A percentile compares a stretch with the other conserved stretches of the same genome.
Conservation (phyloP, 2,888 invertebrate genomes). For the Antitype chi region DNA sequence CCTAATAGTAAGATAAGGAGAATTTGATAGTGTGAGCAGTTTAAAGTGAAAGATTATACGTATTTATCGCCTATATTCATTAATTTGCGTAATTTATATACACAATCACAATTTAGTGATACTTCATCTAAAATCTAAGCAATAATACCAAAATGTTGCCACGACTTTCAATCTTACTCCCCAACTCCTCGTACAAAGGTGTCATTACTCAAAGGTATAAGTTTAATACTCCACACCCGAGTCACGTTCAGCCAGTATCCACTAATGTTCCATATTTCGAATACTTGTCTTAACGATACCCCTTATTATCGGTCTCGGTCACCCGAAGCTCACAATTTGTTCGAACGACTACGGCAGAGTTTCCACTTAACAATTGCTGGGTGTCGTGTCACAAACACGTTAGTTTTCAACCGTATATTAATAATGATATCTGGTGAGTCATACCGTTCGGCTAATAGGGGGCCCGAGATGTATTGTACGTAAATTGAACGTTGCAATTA, state of each 20-base stretch:
- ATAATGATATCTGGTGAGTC: constrained; percentile 62
- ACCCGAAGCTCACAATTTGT: constrained; percentile 63
- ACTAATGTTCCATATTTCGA: constrained; percentile 54
- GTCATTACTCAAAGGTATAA: constrained; percentile 49
- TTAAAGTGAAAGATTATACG: constrained; percentile 14
- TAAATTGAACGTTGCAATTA: constrained; percentile 66
- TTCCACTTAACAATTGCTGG: constrained; percentile 59
- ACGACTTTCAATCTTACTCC: constrained; percentile 15
- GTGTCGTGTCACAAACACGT: constrained; percentile 60
- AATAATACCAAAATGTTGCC: constrained; percentile 22
- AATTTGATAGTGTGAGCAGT: constrained; percentile 3
- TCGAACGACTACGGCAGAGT: constrained; percentile 60
- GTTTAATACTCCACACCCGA: constrained; percentile 38
- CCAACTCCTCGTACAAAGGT: constrained; percentile 8
- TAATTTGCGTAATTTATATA: constrained; percentile 1
- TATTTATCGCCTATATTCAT: constrained; percentile 3
- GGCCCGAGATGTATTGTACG: constrained; percentile 55
- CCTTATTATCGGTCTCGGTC: constrained; percentile 56
- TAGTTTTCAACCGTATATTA: constrained; percentile 59
- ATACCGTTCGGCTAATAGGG: constrained; percentile 60
- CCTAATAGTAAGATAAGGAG: constrained; percentile 29
- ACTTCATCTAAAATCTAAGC: constrained; percentile 2
- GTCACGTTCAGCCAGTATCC: constrained; percentile 46
- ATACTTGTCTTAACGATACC: constrained; percentile 58
- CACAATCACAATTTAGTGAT: background rate